Conservation (phyloP, 1,140 invertebrate genomes). For the Lucilia sericata region DNA sequence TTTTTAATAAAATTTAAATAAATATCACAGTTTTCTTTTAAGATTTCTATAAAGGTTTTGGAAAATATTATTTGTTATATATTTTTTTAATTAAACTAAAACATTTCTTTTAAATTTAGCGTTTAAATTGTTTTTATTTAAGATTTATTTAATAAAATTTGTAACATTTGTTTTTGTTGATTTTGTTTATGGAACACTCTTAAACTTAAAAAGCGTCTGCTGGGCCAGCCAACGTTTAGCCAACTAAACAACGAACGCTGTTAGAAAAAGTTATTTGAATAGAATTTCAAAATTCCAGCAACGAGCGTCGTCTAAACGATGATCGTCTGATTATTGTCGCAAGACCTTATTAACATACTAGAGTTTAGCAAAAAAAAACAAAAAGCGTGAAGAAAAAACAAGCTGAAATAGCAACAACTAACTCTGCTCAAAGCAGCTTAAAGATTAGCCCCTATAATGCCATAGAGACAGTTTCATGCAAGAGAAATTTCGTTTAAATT, state of each 20-base stretch:
- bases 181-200: background rate
- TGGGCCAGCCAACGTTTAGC: conserved; percentile 21
- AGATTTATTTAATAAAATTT: background rate
- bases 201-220: conserved; percentile 5
- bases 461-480: background rate
- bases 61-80: background rate
- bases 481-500: background rate
- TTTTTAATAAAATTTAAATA: background rate
- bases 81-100: too few species aligned
- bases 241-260: background rate
- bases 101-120: background rate
- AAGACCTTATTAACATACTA: conserved; percentile 18
- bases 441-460: background rate
- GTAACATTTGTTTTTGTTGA: background rate
- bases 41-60: background rate
- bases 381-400: background rate
- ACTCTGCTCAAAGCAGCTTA: background rate
- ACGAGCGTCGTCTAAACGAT: background rate
- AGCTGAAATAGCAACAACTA: background rate
- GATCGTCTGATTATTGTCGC: conserved; percentile 19
- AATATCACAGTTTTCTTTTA: background rate
- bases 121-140: background rate
- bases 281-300: conserved; percentile 9
- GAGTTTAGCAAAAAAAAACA: background rate
- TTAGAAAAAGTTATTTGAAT: background rate